Conservation (phyloP, 2,888 invertebrate species). For the Protodeltote pygarga region DNA sequence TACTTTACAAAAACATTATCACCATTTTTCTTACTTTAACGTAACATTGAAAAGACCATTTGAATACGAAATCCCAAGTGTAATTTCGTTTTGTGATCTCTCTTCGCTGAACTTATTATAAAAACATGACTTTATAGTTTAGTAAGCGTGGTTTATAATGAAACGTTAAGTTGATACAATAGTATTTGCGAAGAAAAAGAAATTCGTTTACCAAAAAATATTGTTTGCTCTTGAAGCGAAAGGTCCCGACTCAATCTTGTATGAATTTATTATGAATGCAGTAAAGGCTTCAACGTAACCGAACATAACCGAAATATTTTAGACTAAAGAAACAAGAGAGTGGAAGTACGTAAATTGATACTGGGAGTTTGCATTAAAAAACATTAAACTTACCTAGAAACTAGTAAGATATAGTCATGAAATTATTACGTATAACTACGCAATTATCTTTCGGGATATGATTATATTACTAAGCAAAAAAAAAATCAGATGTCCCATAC, state of each 20-base stretch:
- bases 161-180: neutral
- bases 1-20: neutral
- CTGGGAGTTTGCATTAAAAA: too few species aligned
- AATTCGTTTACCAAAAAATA: neutral
- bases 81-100: neutral
- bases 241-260: slow-evolving; percentile 12
- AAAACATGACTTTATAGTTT: neutral
- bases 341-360: too few species aligned
- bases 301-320: neutral
- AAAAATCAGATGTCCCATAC: too few species aligned
- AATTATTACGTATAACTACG: too few species aligned
- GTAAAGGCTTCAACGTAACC: slow-evolving; percentile 1
- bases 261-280: slow-evolving; percentile 26
- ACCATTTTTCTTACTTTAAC: neutral
- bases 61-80: neutral
- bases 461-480: too few species aligned
- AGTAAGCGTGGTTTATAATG: slow-evolving; percentile 2
- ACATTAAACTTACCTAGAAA: too few species aligned
- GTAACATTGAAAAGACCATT: neutral
- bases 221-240: neutral
- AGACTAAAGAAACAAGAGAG: neutral
- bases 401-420: too few species aligned
- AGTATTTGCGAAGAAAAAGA: neutral
- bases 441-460: too few species aligned
- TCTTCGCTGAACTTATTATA: neutral